A percentile compares a stretch with the other conserved stretches of the same genome.
These are phyloP conservation scores for Hexactinellida sp. DNA, from an alignment of 37 sponge, comb jelly and placozoan species.

Conservation along the genomic window DNA sequence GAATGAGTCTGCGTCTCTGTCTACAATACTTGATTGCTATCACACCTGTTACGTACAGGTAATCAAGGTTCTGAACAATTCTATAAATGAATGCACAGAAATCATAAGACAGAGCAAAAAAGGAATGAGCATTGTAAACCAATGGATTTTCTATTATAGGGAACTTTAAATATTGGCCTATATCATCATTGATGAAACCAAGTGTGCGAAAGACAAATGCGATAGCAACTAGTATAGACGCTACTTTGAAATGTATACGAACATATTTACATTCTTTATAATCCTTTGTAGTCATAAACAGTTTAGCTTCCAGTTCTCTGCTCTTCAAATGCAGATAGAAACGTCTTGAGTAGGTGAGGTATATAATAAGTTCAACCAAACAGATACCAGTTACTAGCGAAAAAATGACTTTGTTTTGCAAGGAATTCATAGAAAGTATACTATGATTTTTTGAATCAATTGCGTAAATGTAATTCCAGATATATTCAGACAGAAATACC, in stretches of 20 bases:
- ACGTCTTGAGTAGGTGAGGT: not conserved
- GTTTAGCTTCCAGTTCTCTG: not conserved
- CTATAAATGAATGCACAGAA: not conserved
- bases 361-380: not conserved
- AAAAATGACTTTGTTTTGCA: no score
- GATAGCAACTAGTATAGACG: not conserved
- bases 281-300: not conserved
- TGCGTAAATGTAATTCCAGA: no score
- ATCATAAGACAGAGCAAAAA: not conserved
- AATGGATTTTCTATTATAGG: not conserved
- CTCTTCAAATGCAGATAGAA: slow-evolving; percentile 10
- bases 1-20: not conserved
- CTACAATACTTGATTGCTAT: not conserved
- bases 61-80: not conserved
- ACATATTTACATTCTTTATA: not conserved
- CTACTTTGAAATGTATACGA: not conserved
- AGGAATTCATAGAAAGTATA: no score
- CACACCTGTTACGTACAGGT: not conserved
- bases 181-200: no score
- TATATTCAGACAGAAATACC: no score
- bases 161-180: no score
- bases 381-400: not conserved
- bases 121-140: no score
- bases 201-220: not conserved
- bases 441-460: no score